Conservation (phyloP, 2,888 invertebrate genomes). For the Andrena praecox region DNA sequence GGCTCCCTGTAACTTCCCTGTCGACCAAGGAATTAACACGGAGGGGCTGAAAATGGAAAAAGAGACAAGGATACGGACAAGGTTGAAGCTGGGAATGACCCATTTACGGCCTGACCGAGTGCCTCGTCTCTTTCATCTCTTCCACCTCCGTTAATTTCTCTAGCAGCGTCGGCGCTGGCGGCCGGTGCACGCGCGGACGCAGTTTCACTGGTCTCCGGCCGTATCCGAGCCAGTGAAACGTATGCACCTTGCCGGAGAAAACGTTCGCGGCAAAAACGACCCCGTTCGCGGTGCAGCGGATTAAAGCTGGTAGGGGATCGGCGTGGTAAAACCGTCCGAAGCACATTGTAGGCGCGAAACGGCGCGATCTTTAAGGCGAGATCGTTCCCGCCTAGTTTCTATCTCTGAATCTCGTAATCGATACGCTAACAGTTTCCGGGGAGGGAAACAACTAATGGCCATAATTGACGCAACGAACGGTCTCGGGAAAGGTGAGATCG, state of each 20-base stretch:
- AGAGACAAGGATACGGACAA: not conserved
- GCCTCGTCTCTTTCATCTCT: slow-evolving; percentile 5
- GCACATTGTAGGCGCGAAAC: slow-evolving; percentile 23
- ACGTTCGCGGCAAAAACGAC: slow-evolving; percentile 38
- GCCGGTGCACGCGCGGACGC: slow-evolving; percentile 27
- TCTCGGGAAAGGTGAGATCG: slow-evolving; percentile 13
- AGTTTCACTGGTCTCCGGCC: slow-evolving; percentile 36
- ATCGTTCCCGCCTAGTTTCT: slow-evolving; percentile 23
- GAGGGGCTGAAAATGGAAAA: not conserved
- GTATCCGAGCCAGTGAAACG: slow-evolving; percentile 43
- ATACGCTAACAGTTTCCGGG: slow-evolving; percentile 42
- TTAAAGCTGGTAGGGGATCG: not conserved
- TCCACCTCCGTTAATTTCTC: slow-evolving; percentile 34
- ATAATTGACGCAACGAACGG: slow-evolving; percentile 23
- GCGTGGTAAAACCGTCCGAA: slow-evolving; percentile 17
- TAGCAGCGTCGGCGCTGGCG: not conserved
- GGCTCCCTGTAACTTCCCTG: too few relatives aligned
- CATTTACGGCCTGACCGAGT: slow-evolving; percentile 51
- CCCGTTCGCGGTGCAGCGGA: slow-evolving; percentile 10
- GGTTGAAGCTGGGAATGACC: slow-evolving; percentile 24
- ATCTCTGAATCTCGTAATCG: slow-evolving; percentile 28
- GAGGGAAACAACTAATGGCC: not conserved
- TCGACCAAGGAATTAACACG: too few relatives aligned
- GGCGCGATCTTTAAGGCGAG: slow-evolving; percentile 28
- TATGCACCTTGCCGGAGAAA: slow-evolving; percentile 44